Percentiles rank a stretch among this genome's conserved stretches.
These are phyloP conservation scores for Patella ulyssiponensis DNA, from an alignment of 2,888 invertebrate species.

Conservation along the genomic window DNA sequence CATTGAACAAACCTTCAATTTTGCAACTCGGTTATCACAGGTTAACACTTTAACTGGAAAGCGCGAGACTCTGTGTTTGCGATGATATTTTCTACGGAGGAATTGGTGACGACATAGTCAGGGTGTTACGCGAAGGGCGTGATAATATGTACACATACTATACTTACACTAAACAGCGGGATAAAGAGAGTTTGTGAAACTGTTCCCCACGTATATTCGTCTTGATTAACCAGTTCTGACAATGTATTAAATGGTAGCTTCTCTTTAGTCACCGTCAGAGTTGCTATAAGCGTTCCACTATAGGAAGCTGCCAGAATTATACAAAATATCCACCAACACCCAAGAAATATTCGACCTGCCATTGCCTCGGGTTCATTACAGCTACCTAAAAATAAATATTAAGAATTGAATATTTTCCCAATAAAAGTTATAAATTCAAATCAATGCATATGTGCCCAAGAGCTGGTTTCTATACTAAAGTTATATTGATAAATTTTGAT, in stretches of 20 bases:
- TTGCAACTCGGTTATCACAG: no score
- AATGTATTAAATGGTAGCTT: neutral
- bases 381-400: neutral
- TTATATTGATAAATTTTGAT: no score
- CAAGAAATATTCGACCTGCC: neutral
- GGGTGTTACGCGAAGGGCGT: neutral
- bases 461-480: no score
- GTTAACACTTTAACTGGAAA: no score
- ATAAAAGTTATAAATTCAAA: no score
- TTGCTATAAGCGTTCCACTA: neutral
- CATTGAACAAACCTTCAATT: no score
- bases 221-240: neutral
- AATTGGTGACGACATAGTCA: neutral
- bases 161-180: neutral
- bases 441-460: no score
- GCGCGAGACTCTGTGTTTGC: no score
- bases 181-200: neutral
- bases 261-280: neutral
- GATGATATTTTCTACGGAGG: no score
- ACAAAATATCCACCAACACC: neutral
- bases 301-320: neutral
- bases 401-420: no score
- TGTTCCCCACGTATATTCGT: neutral
- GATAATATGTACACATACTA: neutral
- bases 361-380: neutral